Evolutionary conservation across 2,888 invertebrate species (phyloP).

Genomic region (Netelia fuscicornis): DNA sequence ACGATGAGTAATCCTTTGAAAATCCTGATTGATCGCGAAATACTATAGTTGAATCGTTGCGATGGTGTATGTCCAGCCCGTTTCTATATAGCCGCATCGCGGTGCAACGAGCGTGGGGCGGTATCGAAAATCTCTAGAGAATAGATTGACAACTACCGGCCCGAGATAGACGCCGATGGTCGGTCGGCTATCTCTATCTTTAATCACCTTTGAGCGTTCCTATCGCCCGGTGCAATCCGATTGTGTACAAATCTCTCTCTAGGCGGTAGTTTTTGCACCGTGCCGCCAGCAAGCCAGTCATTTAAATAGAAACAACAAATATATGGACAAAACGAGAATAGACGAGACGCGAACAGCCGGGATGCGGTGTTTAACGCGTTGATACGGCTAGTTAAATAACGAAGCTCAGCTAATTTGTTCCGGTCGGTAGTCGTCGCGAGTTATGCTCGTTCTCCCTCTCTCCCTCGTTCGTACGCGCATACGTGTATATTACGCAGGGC

Average conservation of each 20-base stretch:
- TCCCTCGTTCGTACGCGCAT: background rate
- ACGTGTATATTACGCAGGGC: conserved; percentile 1
- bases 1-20: background rate
- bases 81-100: background rate
- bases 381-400: conserved; percentile 78
- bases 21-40: background rate
- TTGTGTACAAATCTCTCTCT: conserved; percentile 69
- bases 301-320: conserved; percentile 11
- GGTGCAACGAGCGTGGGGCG: conserved; percentile 42
- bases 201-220: conserved; percentile 66
- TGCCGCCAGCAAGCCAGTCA: conserved; percentile 16
- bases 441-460: conserved; percentile 56
- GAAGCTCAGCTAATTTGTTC: conserved; percentile 80
- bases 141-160: conserved; percentile 79
- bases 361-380: conserved; percentile 73
- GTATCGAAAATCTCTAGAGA: conserved; percentile 77
- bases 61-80: background rate
- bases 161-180: conserved; percentile 65
- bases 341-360: conserved; percentile 63
- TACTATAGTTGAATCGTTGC: background rate
- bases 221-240: conserved; percentile 75
- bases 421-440: conserved; percentile 73
- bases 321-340: conserved; percentile 48
- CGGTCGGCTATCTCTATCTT: conserved; percentile 67
- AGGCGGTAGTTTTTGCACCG: conserved; percentile 14